Base-by-base conservation (phyloP, 2,888 invertebrate genomes). In the Girardia tigrina region DNA sequence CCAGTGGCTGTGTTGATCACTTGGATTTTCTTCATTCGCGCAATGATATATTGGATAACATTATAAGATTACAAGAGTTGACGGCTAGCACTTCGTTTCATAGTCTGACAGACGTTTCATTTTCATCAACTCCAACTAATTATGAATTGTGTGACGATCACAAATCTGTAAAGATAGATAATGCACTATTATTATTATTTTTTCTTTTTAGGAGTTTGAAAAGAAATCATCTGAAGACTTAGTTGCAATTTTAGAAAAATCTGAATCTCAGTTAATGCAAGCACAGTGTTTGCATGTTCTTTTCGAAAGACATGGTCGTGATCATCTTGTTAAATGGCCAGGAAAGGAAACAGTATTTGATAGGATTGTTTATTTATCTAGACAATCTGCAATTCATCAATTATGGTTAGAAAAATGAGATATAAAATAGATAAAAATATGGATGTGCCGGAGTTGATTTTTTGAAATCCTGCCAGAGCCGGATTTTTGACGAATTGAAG, bases 21-120 rank as follows among this genome's bases (percentile, higher is more conserved):
- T 87, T 98, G 84, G 98, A 98, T 86, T 98, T 95, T 84, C 90
- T 97, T 88, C 91, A 90, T 27, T 26, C 29, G 20, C n/a, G 29
- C 26, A 28, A 29, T 27, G 76, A 27, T 14, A 20, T 29, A 14
- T 69, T 77, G 29, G 29, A 42, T 26, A 36, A 71, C 14, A 28
- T 77, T 29, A 28, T 26, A 1, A n/a, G 76, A 14, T 14, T 76
- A 23, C 28, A 56, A 4, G 42, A 76, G 28, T 36, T 77, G 20
- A 36, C 70, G 12, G 70, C 29, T 14, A 69, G 28, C n/a, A 77
- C 42, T 29, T 76, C 76, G 14, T 76, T 76, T 28, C 76, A 70
- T 8, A 29, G 29, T 27, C 29, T 72, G 2, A 72, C 73, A 2
- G 73, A 72, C 36, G 29, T 72, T 20, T 72, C 73, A 8, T 29